A percentile compares a stretch with the other conserved stretches of the same genome.
phyloP scores from a whole-genome alignment of 2,888 invertebrate species.

The Tribolium freemani region DNA sequence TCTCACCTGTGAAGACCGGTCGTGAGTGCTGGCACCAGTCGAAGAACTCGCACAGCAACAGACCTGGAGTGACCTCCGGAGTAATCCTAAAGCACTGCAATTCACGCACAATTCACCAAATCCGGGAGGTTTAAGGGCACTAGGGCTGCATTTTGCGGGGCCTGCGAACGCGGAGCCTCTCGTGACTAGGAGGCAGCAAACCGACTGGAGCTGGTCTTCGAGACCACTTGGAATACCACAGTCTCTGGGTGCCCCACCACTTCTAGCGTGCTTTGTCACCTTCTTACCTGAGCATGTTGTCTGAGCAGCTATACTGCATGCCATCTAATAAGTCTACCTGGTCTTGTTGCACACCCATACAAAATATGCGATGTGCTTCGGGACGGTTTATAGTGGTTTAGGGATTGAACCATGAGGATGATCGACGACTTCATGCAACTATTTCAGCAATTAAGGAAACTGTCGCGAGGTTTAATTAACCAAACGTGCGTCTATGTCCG shows the following conservation, averaged over 20 bases:
- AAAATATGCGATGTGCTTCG: conserved; percentile 41
- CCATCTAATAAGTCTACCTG: conserved; percentile 48
- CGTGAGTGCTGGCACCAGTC: conserved; percentile 47
- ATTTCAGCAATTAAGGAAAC: background rate
- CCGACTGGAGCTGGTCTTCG: conserved; percentile 48
- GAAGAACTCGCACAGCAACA: conserved; percentile 39
- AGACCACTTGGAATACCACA: conserved; percentile 45
- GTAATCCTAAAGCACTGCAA: conserved; percentile 21
- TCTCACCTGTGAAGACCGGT: conserved; percentile 62
- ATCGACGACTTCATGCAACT: background rate
- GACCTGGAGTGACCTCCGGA: background rate
- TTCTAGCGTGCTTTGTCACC: conserved; percentile 53
- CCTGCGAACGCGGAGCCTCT: conserved; percentile 45
- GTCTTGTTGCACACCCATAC: conserved; percentile 46
- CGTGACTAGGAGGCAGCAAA: conserved; percentile 49
- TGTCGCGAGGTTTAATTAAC: background rate
- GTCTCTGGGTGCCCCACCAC: conserved; percentile 41
- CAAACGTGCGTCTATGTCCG: background rate
- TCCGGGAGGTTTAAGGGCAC: conserved; percentile 6
- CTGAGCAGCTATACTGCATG: conserved; percentile 45
- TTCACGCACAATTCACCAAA: background rate
- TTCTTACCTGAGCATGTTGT: conserved; percentile 53
- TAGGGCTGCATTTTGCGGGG: conserved; percentile 15
- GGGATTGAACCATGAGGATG: background rate
- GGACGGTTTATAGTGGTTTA: conserved; percentile 13